These are phyloP conservation scores for Papilio polyxenes DNA, from an alignment of 1,140 invertebrate species.

Conservation along the genomic window DNA sequence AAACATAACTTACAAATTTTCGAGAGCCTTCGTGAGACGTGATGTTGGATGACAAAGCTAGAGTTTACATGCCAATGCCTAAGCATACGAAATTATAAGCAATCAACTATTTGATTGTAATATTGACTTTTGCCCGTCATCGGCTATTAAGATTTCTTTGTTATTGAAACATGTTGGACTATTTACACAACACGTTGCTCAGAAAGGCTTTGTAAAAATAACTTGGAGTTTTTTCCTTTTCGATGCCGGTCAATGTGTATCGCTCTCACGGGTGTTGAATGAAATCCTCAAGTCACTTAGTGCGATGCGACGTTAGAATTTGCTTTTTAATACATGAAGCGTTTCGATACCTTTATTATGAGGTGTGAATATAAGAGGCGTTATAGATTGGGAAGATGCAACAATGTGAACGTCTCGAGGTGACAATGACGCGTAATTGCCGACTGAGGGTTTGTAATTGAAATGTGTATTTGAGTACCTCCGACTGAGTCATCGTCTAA, in stretches of 20 bases:
- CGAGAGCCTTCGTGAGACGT: conserved; percentile 57
- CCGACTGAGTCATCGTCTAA: conserved; percentile 62
- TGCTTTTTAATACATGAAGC: conserved; percentile 71
- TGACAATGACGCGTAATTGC: conserved; percentile 77
- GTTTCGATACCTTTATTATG: conserved; percentile 75
- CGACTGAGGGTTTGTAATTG: conserved; percentile 73
- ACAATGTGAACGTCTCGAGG: conserved; percentile 65
- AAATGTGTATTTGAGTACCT: conserved; percentile 68
- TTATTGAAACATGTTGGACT: conserved; percentile 78
- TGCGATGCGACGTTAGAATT: conserved; percentile 68
- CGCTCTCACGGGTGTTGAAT: conserved; percentile 73
- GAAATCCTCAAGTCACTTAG: conserved; percentile 74
- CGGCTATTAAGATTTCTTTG: conserved; percentile 80
- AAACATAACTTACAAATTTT: conserved; percentile 77
- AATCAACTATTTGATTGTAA: conserved; percentile 77
- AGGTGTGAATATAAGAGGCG: conserved; percentile 53
- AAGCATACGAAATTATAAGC: conserved; percentile 68
- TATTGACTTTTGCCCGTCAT: conserved; percentile 76
- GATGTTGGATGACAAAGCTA: conserved; percentile 53
- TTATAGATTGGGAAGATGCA: conserved; percentile 58
- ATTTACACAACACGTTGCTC: conserved; percentile 78
- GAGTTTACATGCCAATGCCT: conserved; percentile 49
- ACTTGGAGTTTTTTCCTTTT: conserved; percentile 66
- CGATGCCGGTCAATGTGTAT: conserved; percentile 59
- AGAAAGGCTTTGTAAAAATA: conserved; percentile 69